Evolutionary conservation across 2,888 invertebrate species (phyloP), one percentile per base, ranked within the genome.

Genomic region (Syrphus vitripennis): DNA sequence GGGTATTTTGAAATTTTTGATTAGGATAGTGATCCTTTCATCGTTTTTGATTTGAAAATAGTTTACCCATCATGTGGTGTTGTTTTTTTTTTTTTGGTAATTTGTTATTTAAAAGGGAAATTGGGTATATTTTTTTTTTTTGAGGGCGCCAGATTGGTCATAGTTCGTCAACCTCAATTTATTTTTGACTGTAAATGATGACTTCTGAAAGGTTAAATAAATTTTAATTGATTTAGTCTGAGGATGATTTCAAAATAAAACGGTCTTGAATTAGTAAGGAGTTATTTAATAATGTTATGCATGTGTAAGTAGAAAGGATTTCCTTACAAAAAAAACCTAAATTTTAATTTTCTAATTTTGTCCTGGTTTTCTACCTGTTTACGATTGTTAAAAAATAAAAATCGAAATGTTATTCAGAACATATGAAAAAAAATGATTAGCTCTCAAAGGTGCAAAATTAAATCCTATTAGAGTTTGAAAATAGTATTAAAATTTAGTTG

Each of bases 141-240:
- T 53, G 31, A 19, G 74, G 74, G 79, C 63, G 74, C 55, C 57
- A 16, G 63, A 83, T 79, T 83, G 74, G 79, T 83, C 79, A 83
- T 74, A 83, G 83, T 79, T 83, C 83, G 63, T 19, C 63, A 74
- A 83, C 83, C 78, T 83, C 37, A 24, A 61, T 69, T 61, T 19
- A 69, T 37, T 71, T 37, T 71, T 77, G 55, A 63, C 45, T 31
- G 34, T 19, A 10, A 63, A 19, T 29, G 34, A 21, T 40, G 40
- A 19, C 21, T n/a, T 42, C 14, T 24, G 16, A 10, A 37, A 76
- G 77, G 72, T 77, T 77, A 42, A 65, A 24, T 53, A 45, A 45
- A 53, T 71, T 65, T 67, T 57, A 67, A 65, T 82, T 65, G 55
- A 45, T 50, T 65, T 10, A 19, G 40, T 45, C 29, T 34, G 42